A percentile compares a stretch with the other conserved stretches of the same genome.
These are phyloP conservation scores for Manis javanica DNA, from an alignment of 2,797 vertebrate species.

Conservation along the genomic window DNA sequence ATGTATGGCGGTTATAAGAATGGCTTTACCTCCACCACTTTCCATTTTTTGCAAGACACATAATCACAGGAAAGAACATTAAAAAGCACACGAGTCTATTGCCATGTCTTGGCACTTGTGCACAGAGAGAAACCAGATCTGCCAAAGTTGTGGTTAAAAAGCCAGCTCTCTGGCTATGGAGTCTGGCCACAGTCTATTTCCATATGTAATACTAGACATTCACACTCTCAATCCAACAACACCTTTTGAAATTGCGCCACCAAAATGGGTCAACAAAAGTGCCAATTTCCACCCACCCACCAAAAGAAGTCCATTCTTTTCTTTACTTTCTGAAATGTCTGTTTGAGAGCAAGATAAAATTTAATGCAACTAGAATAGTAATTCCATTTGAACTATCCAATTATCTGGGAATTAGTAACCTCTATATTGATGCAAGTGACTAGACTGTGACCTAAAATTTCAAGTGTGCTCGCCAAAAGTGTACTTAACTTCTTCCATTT, in stretches of 20 bases:
- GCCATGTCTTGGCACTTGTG: not conserved
- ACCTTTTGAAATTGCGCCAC: conserved; percentile 14
- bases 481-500: not conserved
- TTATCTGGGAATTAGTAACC: conserved; percentile 2
- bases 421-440: not conserved
- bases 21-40: not conserved
- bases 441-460: conserved; percentile 46
- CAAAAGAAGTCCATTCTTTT: conserved; percentile 37
- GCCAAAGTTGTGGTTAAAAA: not conserved
- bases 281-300: not conserved
- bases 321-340: conserved; percentile 49
- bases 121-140: not conserved
- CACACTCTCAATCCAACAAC: not conserved
- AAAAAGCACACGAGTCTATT: not conserved
- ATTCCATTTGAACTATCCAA: conserved; percentile 39
- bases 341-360: conserved; percentile 57
- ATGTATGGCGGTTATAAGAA: not conserved
- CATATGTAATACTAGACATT: not conserved
- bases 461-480: not conserved
- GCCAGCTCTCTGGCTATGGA: not conserved
- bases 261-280: not conserved
- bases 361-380: not conserved
- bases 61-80: conserved; percentile 6
- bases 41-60: not conserved
- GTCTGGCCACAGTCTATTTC: not conserved